These are phyloP conservation scores for Zootoca vivipara DNA, from an alignment of 2,113 vertebrate species.

Conservation along the genomic window DNA sequence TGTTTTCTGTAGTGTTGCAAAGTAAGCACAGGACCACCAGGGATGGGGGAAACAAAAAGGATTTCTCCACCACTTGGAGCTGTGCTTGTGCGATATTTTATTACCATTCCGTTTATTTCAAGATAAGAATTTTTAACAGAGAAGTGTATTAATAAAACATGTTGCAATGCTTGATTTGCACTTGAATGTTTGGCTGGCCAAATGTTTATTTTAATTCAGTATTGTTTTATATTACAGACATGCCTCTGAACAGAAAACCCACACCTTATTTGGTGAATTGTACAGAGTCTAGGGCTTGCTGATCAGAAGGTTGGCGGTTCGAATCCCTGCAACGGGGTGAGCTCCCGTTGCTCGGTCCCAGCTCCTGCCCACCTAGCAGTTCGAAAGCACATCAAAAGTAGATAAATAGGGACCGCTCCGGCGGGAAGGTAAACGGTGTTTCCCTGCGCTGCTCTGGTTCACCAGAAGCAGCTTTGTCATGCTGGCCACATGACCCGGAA, in stretches of 20 bases:
- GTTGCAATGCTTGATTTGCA: rapidly evolving
- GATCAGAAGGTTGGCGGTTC: no score
- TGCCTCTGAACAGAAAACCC: background rate
- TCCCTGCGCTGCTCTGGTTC: no score
- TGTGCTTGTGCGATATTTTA: background rate
- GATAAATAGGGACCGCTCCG: no score
- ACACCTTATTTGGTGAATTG: no score
- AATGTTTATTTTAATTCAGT: background rate
- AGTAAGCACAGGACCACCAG: background rate
- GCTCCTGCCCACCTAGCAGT: no score
- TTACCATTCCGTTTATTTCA: background rate
- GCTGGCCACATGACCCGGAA: no score
- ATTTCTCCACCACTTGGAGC: background rate
- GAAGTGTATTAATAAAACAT: background rate
- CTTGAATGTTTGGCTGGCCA: rapidly evolving
- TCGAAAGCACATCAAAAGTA: no score
- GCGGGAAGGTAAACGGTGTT: no score
- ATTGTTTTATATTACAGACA: background rate
- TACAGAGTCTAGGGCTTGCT: no score
- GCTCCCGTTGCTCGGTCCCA: no score
- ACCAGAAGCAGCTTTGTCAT: no score
- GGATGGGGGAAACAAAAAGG: background rate
- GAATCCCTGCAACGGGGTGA: no score
- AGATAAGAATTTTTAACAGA: rapidly evolving
- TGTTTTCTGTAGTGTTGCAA: background rate